Evolutionary conservation across 2,888 invertebrate genomes (phyloP), one percentile per base, ranked within the genome.

Genomic region (Hermodice carunculata): DNA sequence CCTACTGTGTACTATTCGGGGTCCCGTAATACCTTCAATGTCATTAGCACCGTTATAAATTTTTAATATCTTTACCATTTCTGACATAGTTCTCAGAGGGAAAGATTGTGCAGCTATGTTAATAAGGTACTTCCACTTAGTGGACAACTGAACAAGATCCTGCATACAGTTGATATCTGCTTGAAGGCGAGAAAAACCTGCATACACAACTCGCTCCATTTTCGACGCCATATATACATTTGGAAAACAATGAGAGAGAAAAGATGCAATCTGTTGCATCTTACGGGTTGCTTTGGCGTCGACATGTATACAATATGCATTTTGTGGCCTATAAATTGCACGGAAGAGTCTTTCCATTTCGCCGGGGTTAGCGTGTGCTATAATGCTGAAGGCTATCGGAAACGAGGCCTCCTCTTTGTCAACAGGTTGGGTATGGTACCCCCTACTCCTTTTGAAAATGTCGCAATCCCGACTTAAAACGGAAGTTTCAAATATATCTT

Each of bases 21-120:
- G 61, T 0, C 77, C 78, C 0, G 76, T 78, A 5, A 84, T 74
- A 0, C 84, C 83, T 69, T 85, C 85, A 11, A 85, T 80, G 34
- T 85, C 83, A 67, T 85, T 86, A 32, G 80, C 67, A 26, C 85
- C 84, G 64, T 85, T 84, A 67, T 83, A 83, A 32, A 79, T 78
- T 60, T 78, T 78, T 29, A 86, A 68, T 40, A 85, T 81, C 63
- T 79, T 74, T 11, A 84, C 85, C 34, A 86, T 68, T 71, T 86
- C 85, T 29, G 64, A 58, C 63, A 83, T 84, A 4, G 84, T 84
- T 70, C 79, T 84, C 22, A 85, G 60, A 4, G 85, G 85, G 68
- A 81, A 82, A 22, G 84, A 75, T 51, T 81, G 81, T 46, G 81
- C 81, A 6, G 84, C 82, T n/a, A 83, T 65, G 66, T 86, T 86